Conservation (phyloP, 2,113 vertebrate species). For the Oreochromis aureus region DNA sequence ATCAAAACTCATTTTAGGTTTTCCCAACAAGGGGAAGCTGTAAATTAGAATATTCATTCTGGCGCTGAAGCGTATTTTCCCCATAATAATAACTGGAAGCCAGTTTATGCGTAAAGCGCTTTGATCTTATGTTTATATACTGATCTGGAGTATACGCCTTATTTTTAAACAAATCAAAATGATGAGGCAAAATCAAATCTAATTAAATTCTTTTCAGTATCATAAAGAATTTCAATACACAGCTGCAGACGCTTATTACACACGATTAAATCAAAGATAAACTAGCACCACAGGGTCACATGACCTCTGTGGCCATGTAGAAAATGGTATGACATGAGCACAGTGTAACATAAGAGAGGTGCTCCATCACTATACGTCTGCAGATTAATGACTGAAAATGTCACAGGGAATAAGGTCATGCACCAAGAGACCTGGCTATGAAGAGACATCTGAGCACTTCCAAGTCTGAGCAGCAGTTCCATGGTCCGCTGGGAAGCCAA, state of each 20-base stretch:
- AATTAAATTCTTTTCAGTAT: background rate
- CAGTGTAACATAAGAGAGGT: slow-evolving; percentile 52
- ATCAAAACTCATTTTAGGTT: background rate
- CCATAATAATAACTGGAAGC: background rate
- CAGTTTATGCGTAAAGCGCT: background rate
- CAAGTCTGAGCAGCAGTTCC: slow-evolving; percentile 36
- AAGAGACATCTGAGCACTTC: slow-evolving; percentile 60
- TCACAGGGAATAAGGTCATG: slow-evolving; percentile 71
- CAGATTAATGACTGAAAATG: slow-evolving; percentile 75
- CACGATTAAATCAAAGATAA: slow-evolving; percentile 41
- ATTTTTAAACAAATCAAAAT: background rate
- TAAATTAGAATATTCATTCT: background rate
- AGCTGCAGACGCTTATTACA: background rate
- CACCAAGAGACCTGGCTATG: slow-evolving; percentile 60
- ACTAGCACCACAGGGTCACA: slow-evolving; percentile 17
- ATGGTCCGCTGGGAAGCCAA: slow-evolving; percentile 46
- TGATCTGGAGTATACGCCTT: background rate
- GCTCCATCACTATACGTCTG: slow-evolving; percentile 64
- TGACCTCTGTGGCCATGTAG: slow-evolving; percentile 40
- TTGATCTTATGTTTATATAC: rapidly evolving
- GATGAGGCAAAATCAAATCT: background rate
- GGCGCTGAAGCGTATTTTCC: background rate
- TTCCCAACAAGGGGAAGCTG: background rate
- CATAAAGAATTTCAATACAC: background rate
- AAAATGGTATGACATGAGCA: slow-evolving; percentile 55